A percentile compares a stretch with the other conserved stretches of the same genome.
phyloP scores from a whole-genome alignment of 2,888 invertebrate genomes.

The Netelia inedita region DNA sequence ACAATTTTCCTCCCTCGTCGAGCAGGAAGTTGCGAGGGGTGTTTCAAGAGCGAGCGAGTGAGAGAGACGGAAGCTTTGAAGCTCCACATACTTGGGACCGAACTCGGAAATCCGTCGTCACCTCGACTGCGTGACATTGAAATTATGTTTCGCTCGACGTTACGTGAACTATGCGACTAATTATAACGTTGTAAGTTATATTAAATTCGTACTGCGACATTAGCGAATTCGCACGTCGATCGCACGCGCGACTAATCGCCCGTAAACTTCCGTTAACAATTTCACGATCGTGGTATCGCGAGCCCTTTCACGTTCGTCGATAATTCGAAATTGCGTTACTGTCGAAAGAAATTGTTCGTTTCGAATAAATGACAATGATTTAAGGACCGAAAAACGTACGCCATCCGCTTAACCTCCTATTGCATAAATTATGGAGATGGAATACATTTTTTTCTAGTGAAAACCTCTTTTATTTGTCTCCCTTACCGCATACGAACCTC shows the following conservation, averaged over 20 bases:
- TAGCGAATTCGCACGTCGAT: constrained; percentile 7
- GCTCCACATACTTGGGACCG: constrained; percentile 44
- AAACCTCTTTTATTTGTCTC: too few species aligned
- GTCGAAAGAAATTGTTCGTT: too few species aligned
- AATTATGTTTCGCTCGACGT: constrained; percentile 29
- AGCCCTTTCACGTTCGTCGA: neutral
- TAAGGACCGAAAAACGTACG: too few species aligned
- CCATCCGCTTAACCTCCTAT: too few species aligned
- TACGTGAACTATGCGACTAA: constrained; percentile 21
- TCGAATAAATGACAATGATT: too few species aligned
- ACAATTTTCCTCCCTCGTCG: constrained; percentile 41
- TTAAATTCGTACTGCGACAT: constrained; percentile 21
- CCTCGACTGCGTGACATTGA: constrained; percentile 48
- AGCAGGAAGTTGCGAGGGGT: constrained; percentile 55
- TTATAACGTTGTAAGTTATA: constrained; percentile 23
- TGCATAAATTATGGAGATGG: too few species aligned
- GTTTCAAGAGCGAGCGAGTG: constrained; percentile 37
- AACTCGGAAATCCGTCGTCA: constrained; percentile 61
- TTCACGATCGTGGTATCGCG: neutral
- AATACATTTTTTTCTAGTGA: too few species aligned
- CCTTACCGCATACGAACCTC: too few species aligned
- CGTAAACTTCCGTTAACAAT: neutral
- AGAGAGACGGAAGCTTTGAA: constrained; percentile 63
- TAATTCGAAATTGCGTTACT: too few species aligned
- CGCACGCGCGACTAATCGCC: constrained; percentile 1